These are phyloP conservation scores for Andricus quercusramuli DNA, from an alignment of 2,888 invertebrate genomes.

Conservation along the genomic window DNA sequence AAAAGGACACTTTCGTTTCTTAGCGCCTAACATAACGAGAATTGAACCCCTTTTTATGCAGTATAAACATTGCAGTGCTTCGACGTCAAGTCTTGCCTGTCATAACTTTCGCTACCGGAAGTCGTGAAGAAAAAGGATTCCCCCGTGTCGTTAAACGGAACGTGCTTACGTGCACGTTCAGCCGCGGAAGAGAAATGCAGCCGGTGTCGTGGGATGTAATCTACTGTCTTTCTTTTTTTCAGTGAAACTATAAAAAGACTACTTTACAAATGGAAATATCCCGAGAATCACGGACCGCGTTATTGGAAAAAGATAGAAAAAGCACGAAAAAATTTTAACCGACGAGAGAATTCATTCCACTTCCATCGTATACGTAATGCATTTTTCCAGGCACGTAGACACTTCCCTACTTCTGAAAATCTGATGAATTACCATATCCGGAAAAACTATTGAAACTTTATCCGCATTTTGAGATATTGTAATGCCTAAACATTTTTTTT, in stretches of 20 bases:
- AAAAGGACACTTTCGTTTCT: conserved; percentile 21
- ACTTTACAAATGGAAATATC: conserved; percentile 42
- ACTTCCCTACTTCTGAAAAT: conserved; percentile 31
- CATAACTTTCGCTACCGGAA: conserved; percentile 48
- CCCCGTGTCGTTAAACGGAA: conserved; percentile 43
- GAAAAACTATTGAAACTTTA: conserved; percentile 23
- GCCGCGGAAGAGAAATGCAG: conserved; percentile 47
- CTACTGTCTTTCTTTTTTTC: conserved; percentile 42
- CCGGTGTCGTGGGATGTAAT: conserved; percentile 43
- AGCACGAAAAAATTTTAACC: conserved; percentile 40
- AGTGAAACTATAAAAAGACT: conserved; percentile 44
- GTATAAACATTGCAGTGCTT: conserved; percentile 36
- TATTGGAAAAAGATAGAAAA: conserved; percentile 41
- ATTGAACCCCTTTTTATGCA: conserved; percentile 30
- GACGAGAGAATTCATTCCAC: conserved; percentile 40
- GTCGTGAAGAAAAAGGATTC: conserved; percentile 43
- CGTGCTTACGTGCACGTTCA: conserved; percentile 47
- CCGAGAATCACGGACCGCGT: conserved; percentile 41
- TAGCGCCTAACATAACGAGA: conserved; percentile 12
- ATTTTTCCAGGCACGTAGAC: conserved; percentile 25
- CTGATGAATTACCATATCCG: conserved; percentile 41
- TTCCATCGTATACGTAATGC: conserved; percentile 26
- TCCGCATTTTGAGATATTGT: conserved; percentile 7
- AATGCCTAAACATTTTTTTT: not conserved
- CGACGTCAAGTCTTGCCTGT: conserved; percentile 32